Conservation (phyloP, 1,140 invertebrate genomes). For the Pentalonia nigronervosa region DNA sequence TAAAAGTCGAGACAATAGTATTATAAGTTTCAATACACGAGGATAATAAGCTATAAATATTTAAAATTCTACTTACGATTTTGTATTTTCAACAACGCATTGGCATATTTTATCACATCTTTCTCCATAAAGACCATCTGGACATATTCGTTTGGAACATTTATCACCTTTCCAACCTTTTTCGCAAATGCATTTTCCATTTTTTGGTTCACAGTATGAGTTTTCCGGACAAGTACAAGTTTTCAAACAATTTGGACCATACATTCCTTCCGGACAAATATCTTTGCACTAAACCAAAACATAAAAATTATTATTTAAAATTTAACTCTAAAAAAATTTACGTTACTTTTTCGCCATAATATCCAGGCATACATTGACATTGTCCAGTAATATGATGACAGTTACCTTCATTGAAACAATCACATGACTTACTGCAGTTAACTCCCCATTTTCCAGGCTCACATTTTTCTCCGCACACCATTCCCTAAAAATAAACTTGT, state of each 20-base stretch:
- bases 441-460: slow-evolving; percentile 76
- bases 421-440: slow-evolving; percentile 78
- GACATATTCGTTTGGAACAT: slow-evolving; percentile 76
- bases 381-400: slow-evolving; percentile 81
- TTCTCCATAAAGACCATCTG: slow-evolving; percentile 73
- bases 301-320: not conserved
- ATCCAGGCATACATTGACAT: slow-evolving; percentile 80
- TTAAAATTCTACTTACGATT: slow-evolving; percentile 66
- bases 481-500: slow-evolving; percentile 66
- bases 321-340: not conserved
- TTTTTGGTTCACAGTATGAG: slow-evolving; percentile 73
- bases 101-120: slow-evolving; percentile 78
- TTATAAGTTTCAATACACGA: not conserved
- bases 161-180: slow-evolving; percentile 78
- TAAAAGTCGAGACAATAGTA: not conserved
- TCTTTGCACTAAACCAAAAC: slow-evolving; percentile 73
- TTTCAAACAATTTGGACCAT: slow-evolving; percentile 77
- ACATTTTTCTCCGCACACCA: slow-evolving; percentile 79
- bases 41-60: not conserved
- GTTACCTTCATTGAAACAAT: slow-evolving; percentile 85
- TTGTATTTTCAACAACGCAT: slow-evolving; percentile 77
- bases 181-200: slow-evolving; percentile 77
- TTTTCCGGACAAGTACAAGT: slow-evolving; percentile 76
- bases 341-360: slow-evolving; percentile 75
- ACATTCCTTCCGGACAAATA: slow-evolving; percentile 77